Evolutionary conservation across 2,888 invertebrate genomes (phyloP).

Genomic region (Prosopocoilus inquinatus): DNA sequence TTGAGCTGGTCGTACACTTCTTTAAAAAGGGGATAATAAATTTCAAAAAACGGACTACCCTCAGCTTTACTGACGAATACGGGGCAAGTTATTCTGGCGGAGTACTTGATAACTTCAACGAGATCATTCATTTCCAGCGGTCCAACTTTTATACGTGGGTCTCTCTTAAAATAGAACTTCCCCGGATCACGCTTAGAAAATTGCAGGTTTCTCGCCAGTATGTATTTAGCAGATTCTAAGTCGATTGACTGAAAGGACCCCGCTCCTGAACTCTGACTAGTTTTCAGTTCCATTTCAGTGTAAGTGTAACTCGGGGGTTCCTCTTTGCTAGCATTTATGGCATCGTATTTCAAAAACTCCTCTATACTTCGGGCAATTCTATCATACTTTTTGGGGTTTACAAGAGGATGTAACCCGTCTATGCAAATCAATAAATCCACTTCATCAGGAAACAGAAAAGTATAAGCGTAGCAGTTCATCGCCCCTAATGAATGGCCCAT

Average conservation of each 20-base stretch:
- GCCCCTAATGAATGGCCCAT: slow-evolving; percentile 67
- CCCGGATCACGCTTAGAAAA: slow-evolving; percentile 55
- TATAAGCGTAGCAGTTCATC: slow-evolving; percentile 58
- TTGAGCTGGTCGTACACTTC: slow-evolving; percentile 57
- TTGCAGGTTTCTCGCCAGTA: slow-evolving; percentile 54
- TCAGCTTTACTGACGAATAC: slow-evolving; percentile 62
- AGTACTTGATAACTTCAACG: slow-evolving; percentile 57
- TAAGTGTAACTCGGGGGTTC: slow-evolving; percentile 61
- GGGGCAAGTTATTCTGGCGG: slow-evolving; percentile 60
- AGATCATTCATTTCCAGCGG: slow-evolving; percentile 54
- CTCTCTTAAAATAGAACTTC: slow-evolving; percentile 58
- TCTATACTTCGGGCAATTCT: slow-evolving; percentile 49
- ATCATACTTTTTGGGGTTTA: slow-evolving; percentile 49
- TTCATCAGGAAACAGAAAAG: slow-evolving; percentile 59
- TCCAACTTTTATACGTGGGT: slow-evolving; percentile 61
- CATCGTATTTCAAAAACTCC: slow-evolving; percentile 50
- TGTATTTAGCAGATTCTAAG: slow-evolving; percentile 28
- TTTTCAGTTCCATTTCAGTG: slow-evolving; percentile 57
- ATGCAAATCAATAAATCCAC: slow-evolving; percentile 56
- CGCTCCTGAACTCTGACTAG: slow-evolving; percentile 42
- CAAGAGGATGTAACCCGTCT: slow-evolving; percentile 49
- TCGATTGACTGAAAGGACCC: slow-evolving; percentile 29
- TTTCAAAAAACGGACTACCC: slow-evolving; percentile 16
- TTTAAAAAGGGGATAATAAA: slow-evolving; percentile 48
- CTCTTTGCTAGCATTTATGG: slow-evolving; percentile 36